Percentiles rank a stretch among this genome's conserved stretches.
These are phyloP conservation scores for Rotaria socialis DNA, from an alignment of 2,888 invertebrate genomes.

Conservation along the genomic window DNA sequence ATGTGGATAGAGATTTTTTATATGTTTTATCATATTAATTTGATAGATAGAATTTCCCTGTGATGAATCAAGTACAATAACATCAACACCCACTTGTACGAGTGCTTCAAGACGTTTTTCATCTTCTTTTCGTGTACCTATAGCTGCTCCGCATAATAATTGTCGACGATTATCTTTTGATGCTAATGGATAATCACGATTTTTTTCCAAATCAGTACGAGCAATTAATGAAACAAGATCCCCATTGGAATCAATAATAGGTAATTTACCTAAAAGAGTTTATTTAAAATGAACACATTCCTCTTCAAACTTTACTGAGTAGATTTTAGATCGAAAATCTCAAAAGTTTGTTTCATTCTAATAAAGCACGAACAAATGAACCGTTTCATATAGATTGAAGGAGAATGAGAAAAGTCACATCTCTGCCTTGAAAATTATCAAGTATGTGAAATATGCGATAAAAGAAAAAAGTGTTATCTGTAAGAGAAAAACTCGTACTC, in stretches of 20 bases:
- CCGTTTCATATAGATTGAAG: no score
- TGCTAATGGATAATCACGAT: slow-evolving; percentile 88
- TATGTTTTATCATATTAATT: slow-evolving; percentile 83
- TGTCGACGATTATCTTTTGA: slow-evolving; percentile 80
- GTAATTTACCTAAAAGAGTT: slow-evolving; percentile 60
- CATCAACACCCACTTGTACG: slow-evolving; percentile 85
- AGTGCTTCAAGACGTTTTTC: slow-evolving; percentile 74
- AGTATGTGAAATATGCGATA: no score
- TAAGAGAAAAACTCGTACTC: no score
- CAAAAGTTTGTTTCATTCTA: no score
- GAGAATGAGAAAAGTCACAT: no score
- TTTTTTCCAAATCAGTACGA: slow-evolving; percentile 93
- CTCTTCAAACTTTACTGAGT: no score
- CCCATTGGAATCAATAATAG: slow-evolving; percentile 62
- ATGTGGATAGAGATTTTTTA: slow-evolving; percentile 78
- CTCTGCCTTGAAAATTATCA: no score
- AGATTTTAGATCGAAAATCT: no score
- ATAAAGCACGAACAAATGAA: no score
- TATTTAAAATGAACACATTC: no score
- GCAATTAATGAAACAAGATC: slow-evolving; percentile 90
- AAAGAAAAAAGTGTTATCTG: no score
- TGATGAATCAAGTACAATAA: slow-evolving; percentile 90
- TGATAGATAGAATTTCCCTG: slow-evolving; percentile 95
- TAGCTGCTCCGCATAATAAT: slow-evolving; percentile 59
- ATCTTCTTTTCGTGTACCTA: slow-evolving; percentile 70